Percentiles rank a stretch among this genome's conserved stretches.
phyloP scores from a whole-genome alignment of 2,888 invertebrate species.

The Sinhomidia bicolor region DNA sequence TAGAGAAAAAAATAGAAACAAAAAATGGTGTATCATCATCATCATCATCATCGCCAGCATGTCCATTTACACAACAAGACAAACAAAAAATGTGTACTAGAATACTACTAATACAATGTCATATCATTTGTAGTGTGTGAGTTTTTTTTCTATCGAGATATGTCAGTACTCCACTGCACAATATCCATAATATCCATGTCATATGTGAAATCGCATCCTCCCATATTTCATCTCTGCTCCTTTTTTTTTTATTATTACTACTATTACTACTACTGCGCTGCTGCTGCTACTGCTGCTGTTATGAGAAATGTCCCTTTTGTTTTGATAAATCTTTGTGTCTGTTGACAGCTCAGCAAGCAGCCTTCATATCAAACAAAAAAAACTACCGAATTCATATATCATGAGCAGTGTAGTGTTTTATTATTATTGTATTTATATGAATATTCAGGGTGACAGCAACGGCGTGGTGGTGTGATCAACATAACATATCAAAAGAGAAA shows the following conservation, averaged over 20 bases:
- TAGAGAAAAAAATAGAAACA: background rate
- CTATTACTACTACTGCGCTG: too few species aligned
- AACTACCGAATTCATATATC: too few species aligned
- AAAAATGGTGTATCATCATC: background rate
- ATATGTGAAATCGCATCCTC: conserved; percentile 66
- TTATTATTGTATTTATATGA: background rate
- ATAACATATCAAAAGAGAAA: background rate
- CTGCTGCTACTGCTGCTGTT: too few species aligned
- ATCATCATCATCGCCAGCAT: background rate
- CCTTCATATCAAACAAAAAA: conserved; percentile 27
- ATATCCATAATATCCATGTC: conserved; percentile 66
- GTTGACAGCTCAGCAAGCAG: conserved; percentile 71
- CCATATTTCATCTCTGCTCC: conserved; percentile 76
- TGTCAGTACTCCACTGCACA: conserved; percentile 24
- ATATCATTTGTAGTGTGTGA: too few species aligned
- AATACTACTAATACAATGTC: too few species aligned
- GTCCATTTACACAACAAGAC: too few species aligned
- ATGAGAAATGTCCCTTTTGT: conserved; percentile 78
- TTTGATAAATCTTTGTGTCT: conserved; percentile 78
- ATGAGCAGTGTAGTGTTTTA: too few species aligned
- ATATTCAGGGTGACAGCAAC: conserved; percentile 3
- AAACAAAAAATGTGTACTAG: too few species aligned
- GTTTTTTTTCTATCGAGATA: conserved; percentile 53
- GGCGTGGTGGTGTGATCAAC: too few species aligned
- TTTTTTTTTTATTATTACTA: conserved; percentile 71